A percentile compares a stretch with the other conserved stretches of the same genome.
phyloP scores from a whole-genome alignment of 2,797 vertebrate genomes.

The Rhabdophis nuchalis region DNA sequence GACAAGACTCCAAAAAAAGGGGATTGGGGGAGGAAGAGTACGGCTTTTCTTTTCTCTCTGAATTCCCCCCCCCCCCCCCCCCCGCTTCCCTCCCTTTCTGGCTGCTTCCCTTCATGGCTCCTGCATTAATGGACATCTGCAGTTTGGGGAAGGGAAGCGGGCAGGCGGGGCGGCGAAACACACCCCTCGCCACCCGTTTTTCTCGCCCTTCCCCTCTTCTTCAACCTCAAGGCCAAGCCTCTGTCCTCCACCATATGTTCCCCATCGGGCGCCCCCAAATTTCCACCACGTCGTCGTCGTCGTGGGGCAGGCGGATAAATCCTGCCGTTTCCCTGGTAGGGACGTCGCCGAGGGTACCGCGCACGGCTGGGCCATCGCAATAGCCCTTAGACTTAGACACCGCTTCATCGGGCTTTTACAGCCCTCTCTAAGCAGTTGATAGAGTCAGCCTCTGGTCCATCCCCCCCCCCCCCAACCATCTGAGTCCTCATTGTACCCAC shows the following conservation, averaged over 20 bases:
- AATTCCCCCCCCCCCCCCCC: background rate
- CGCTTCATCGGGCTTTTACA: no score
- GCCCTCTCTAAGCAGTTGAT: no score
- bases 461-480: no score
- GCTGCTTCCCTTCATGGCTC: constrained; percentile 71
- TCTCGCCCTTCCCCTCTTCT: constrained; percentile 50
- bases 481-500: no score
- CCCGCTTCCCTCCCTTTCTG: constrained; percentile 12
- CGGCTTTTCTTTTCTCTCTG: constrained; percentile 64
- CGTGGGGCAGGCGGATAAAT: background rate
- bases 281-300: constrained; percentile 11
- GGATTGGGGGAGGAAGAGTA: no score
- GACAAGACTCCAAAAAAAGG: constrained; percentile 70
- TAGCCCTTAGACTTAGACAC: no score
- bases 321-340: background rate
- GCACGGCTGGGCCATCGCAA: no score
- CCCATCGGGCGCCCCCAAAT: constrained; percentile 39
- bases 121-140: constrained; percentile 92
- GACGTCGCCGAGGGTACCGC: no score
- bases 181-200: constrained; percentile 36
- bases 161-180: constrained; percentile 58
- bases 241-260: constrained; percentile 69
- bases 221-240: constrained; percentile 32
- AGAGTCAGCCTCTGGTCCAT: no score
- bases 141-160: constrained; percentile 65